Conservation (phyloP, 2,797 vertebrate genomes). For the Miichthys miiuy region DNA sequence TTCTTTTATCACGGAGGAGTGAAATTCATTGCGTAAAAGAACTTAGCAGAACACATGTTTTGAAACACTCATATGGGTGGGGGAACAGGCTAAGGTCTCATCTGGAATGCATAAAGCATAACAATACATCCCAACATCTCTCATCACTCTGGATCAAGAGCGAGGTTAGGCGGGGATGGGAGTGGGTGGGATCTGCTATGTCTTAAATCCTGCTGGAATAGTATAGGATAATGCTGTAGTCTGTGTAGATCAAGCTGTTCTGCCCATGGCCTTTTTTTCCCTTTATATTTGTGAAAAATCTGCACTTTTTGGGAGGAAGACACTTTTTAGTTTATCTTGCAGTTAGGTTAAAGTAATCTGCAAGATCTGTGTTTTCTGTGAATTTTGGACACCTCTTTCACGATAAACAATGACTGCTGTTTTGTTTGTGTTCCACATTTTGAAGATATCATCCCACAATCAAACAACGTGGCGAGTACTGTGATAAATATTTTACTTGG, state of each 20-base stretch:
- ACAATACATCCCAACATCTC: constrained; percentile 80
- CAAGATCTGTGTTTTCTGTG: constrained; percentile 35
- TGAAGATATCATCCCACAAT: constrained; percentile 13
- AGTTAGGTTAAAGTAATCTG: constrained; percentile 26
- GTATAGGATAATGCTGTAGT: constrained; percentile 32
- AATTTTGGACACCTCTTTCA: constrained; percentile 30
- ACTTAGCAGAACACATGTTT: constrained; percentile 71
- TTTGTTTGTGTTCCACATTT: constrained; percentile 32
- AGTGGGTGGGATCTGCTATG: constrained; percentile 69
- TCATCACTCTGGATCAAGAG: constrained; percentile 64
- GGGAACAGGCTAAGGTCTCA: constrained; percentile 72
- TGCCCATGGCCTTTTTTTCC: neutral
- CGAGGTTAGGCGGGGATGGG: constrained; percentile 56
- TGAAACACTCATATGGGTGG: constrained; percentile 68
- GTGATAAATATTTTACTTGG: neutral
- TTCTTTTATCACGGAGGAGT: constrained; percentile 51
- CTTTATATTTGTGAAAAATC: constrained; percentile 24
- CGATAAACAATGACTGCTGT: constrained; percentile 10
- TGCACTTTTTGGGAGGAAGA: neutral
- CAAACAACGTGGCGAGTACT: neutral
- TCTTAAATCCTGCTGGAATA: constrained; percentile 58
- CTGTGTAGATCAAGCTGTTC: constrained; percentile 43
- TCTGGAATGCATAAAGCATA: constrained; percentile 85
- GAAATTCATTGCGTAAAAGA: constrained; percentile 62
- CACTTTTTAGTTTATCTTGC: neutral